phyloP scores from a whole-genome alignment of 1,140 invertebrate species.

The Mamestra configurata region DNA sequence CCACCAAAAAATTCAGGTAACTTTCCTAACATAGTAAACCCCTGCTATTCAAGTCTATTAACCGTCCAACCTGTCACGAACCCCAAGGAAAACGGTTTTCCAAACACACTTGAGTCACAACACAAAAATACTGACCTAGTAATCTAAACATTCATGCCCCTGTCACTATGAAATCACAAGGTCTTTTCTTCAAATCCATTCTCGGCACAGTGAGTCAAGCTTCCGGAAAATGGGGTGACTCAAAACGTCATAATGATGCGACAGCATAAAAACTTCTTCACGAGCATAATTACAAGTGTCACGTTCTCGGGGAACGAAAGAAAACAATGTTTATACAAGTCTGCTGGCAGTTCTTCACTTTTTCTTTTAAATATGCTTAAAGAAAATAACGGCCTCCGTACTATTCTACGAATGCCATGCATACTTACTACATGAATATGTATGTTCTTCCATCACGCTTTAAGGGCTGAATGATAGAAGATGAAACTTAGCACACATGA shows the following conservation, averaged over 20 bases:
- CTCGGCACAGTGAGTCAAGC: not conserved
- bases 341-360: not conserved
- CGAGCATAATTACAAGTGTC: conserved; percentile 22
- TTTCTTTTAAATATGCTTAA: not conserved
- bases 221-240: conserved; percentile 31
- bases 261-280: conserved; percentile 17
- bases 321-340: conserved; percentile 7
- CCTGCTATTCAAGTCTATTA: not conserved
- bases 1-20: too few species aligned
- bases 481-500: too few species aligned
- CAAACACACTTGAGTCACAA: not conserved
- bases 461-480: too few species aligned
- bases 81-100: not conserved
- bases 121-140: conserved; percentile 6
- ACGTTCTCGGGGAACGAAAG: not conserved
- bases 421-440: too few species aligned
- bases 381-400: not conserved
- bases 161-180: not conserved
- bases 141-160: not conserved
- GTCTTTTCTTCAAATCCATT: conserved; percentile 8
- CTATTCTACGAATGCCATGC: too few species aligned
- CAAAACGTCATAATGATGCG: conserved; percentile 12
- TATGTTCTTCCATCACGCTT: too few species aligned
- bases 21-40: too few species aligned
- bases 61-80: not conserved